These are phyloP conservation scores for Heliangelus exortis DNA, from an alignment of 2,797 vertebrate species.

Conservation along the genomic window DNA sequence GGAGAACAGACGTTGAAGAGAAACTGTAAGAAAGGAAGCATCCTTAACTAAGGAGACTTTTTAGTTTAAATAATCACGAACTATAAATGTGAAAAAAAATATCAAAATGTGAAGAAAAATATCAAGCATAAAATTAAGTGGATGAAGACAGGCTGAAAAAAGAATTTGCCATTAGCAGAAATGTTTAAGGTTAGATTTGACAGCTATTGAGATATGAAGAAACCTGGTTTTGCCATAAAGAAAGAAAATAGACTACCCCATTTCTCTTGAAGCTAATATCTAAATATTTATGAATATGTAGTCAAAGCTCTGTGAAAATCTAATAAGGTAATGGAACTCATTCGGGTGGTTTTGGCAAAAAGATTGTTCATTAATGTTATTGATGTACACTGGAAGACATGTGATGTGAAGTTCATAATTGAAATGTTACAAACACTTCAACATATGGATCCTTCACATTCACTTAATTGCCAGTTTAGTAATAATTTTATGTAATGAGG, in stretches of 20 bases:
- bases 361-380: conserved; percentile 70
- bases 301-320: conserved; percentile 45
- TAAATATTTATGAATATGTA: conserved; percentile 45
- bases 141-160: background rate
- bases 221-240: background rate
- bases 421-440: conserved; percentile 82
- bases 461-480: conserved; percentile 85
- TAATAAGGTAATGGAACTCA: conserved; percentile 27
- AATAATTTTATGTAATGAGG: conserved; percentile 85
- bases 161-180: background rate
- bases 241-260: background rate
- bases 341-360: conserved; percentile 72
- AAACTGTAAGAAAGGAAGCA: background rate
- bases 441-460: conserved; percentile 84
- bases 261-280: background rate
- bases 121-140: background rate
- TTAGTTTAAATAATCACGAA: background rate
- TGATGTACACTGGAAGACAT: conserved; percentile 75
- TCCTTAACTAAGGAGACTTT: background rate
- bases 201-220: background rate
- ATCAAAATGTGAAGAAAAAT: background rate
- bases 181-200: background rate
- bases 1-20: background rate
- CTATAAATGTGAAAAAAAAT: background rate
- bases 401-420: conserved; percentile 80